These are phyloP conservation scores for Rutilus rutilus DNA, from an alignment of 2,113 vertebrate genomes.

Conservation along the genomic window DNA sequence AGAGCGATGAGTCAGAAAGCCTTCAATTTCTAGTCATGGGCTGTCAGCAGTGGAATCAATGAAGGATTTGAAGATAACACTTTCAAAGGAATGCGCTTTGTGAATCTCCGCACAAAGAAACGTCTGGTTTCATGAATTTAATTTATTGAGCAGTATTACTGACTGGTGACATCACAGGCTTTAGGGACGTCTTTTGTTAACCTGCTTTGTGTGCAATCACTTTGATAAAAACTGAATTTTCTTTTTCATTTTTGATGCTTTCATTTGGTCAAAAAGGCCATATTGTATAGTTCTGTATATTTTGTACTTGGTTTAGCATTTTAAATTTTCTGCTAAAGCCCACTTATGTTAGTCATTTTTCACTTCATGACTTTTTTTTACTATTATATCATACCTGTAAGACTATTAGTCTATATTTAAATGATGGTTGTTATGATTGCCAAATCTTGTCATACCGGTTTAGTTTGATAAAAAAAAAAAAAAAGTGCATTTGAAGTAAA, in stretches of 20 bases:
- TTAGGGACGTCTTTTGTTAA: background rate
- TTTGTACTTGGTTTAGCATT: background rate
- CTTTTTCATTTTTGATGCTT: slow-evolving; percentile 6
- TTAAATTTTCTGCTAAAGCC: background rate
- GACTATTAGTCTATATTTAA: background rate
- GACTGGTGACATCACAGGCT: background rate
- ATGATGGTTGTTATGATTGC: background rate
- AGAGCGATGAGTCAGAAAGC: slow-evolving; percentile 28
- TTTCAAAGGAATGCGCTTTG: background rate
- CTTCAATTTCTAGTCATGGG: background rate
- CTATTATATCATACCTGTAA: background rate
- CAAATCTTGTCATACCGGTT: background rate
- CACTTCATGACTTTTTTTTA: background rate
- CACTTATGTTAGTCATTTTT: too few relatives aligned
- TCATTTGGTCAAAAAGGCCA: background rate
- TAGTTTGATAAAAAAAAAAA: background rate
- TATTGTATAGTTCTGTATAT: background rate
- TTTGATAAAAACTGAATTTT: background rate
- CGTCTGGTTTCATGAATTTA: background rate
- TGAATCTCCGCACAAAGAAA: slow-evolving; percentile 2
- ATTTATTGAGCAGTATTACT: background rate
- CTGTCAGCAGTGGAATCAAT: slow-evolving; percentile 4
- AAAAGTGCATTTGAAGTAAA: background rate
- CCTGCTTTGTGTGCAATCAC: background rate
- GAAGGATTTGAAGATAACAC: slow-evolving; percentile 22